phyloP scores from a whole-genome alignment of 2,888 invertebrate genomes.

The Catocala nupta region DNA sequence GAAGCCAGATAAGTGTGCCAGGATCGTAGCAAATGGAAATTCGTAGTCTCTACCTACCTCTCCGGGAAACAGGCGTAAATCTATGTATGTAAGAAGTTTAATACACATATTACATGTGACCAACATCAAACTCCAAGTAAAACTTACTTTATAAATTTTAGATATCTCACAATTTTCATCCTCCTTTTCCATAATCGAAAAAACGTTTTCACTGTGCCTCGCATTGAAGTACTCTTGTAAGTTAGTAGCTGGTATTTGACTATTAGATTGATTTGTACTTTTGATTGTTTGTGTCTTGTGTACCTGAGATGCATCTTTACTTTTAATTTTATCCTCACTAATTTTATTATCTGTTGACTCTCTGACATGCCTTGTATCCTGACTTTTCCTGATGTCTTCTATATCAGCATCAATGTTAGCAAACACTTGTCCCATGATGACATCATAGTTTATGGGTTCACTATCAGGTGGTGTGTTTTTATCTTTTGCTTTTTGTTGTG shows the following conservation, averaged over 20 bases:
- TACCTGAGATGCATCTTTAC: slow-evolving; percentile 27
- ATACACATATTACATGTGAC: too few species aligned
- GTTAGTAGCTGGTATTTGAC: slow-evolving; percentile 32
- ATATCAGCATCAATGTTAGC: slow-evolving; percentile 80
- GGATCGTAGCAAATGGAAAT: too few species aligned
- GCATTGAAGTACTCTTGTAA: slow-evolving; percentile 49
- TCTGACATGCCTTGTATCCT: slow-evolving; percentile 39
- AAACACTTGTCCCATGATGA: slow-evolving; percentile 75
- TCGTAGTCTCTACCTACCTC: too few species aligned
- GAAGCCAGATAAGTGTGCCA: too few species aligned
- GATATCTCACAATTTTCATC: slow-evolving; percentile 46
- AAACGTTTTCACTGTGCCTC: slow-evolving; percentile 77
- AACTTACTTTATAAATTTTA: slow-evolving; percentile 55
- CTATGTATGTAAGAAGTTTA: not conserved
- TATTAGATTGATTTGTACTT: slow-evolving; percentile 23
- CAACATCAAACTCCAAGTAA: too few species aligned
- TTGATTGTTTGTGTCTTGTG: slow-evolving; percentile 45
- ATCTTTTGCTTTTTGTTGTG: slow-evolving; percentile 24
- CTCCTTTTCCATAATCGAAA: slow-evolving; percentile 70
- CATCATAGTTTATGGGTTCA: slow-evolving; percentile 74
- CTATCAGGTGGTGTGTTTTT: slow-evolving; percentile 56
- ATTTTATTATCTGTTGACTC: slow-evolving; percentile 21
- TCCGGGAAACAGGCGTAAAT: too few species aligned
- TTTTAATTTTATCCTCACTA: slow-evolving; percentile 18
- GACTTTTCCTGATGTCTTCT: slow-evolving; percentile 58